Evolutionary conservation across 2,888 invertebrate genomes (phyloP), one percentile per base, ranked within the genome.

Genomic region (Hypsopygia costalis): DNA sequence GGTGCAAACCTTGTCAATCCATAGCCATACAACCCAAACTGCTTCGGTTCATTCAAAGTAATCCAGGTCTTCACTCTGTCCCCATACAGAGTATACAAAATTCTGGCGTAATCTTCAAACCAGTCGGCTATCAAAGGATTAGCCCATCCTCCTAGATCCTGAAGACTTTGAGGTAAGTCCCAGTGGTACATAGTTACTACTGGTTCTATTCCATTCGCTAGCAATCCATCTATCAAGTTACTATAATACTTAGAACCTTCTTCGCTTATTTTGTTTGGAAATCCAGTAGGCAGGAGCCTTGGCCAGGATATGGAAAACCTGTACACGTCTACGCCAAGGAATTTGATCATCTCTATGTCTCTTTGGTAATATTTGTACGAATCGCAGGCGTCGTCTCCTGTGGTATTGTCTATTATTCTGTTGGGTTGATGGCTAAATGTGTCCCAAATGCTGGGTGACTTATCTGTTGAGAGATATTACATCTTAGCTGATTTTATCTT

Each of bases 281-380:
- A 86, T 1, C 92, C 93, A 29, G 74, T 87, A 0, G 93, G 92
- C 30, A 93, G 69, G 7, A 94, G 71, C 41, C 94, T 78, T 0
- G 92, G 67, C 94, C 94, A 94, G 0, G 92, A 89, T 43, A 92
- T 81, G 1, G 91, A 91, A 56, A 92, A 91, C 32, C 91, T 73
- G 57, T 91, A 91, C 50, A 86, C 88, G 34, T 90, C 69, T 0
- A 88, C 87, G 0, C 83, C 83, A 1, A 91, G 49, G 36, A 75
- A 74, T 30, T 74, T 79, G 0, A 90, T 42, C 67, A 90, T 76
- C 48, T 76, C 49, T 0, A 90, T 70, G 50, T 91, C 91, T 1
- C 92, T 89, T 55, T 89, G 75, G 61, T 90, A 92, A 53, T 86
- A 90, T 55, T 92, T 81, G 59, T 92, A 91, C 5, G 90, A 90